These are phyloP conservation scores for Xenentodon cancila DNA, from an alignment of 2,797 vertebrate genomes.

Conservation along the genomic window DNA sequence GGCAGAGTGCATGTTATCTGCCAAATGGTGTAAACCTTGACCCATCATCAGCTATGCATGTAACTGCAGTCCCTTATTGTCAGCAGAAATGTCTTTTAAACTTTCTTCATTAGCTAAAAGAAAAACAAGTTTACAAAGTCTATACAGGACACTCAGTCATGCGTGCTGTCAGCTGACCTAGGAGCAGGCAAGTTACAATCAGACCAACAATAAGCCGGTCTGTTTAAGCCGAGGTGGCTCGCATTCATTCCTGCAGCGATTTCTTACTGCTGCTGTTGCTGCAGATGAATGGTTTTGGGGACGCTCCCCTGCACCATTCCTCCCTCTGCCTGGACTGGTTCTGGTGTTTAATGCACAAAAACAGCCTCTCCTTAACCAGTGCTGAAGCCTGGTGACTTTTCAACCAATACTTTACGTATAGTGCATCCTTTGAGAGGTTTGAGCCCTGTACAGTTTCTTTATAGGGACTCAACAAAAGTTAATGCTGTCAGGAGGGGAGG, in stretches of 20 bases:
- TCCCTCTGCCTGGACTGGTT: neutral
- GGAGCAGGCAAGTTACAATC: conserved; percentile 49
- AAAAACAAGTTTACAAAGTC: conserved; percentile 34
- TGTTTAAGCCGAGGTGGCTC: conserved; percentile 41
- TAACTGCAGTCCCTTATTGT: conserved; percentile 25
- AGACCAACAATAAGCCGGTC: conserved; percentile 56
- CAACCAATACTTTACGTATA: neutral
- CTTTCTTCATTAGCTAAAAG: neutral
- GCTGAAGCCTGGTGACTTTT: too few species aligned
- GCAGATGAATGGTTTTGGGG: conserved; percentile 25
- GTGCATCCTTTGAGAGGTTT: neutral
- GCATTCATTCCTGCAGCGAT: conserved; percentile 37
- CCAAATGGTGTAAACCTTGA: conserved; percentile 64
- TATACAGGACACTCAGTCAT: conserved; percentile 59
- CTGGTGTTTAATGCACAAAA: conserved; percentile 13
- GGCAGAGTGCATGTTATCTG: conserved; percentile 47
- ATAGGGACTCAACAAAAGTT: neutral
- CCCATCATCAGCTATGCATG: conserved; percentile 41
- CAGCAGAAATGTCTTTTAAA: conserved; percentile 7
- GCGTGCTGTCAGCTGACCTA: conserved; percentile 64
- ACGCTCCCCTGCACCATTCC: conserved; percentile 16
- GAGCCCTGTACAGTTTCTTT: neutral
- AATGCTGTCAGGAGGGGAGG: too few species aligned
- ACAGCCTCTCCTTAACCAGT: too few species aligned
- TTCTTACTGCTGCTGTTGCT: conserved; percentile 28